Conservation (phyloP, 2,888 invertebrate species). For the Miltochrista miniata region DNA sequence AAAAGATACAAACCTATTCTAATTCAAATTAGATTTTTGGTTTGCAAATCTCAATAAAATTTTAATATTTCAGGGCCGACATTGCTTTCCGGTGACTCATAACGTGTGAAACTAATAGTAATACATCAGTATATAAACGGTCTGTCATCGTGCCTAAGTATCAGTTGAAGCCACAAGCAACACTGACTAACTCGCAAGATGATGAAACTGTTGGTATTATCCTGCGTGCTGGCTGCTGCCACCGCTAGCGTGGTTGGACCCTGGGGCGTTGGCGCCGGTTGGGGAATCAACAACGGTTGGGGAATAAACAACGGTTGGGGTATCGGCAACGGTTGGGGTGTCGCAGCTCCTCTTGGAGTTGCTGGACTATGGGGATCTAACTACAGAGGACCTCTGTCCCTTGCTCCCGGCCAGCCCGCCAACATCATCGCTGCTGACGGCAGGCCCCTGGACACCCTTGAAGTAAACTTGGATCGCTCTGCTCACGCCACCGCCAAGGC, state of each 20-base stretch:
- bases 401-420: constrained; percentile 75
- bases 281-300: constrained; percentile 7
- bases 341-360: constrained; percentile 29
- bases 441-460: constrained; percentile 73
- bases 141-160: constrained; percentile 41
- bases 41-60: too few relatives aligned
- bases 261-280: constrained; percentile 10
- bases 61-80: constrained; percentile 53
- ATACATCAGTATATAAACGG: constrained; percentile 59
- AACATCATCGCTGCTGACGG: constrained; percentile 70
- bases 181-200: constrained; percentile 74
- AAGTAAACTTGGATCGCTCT: constrained; percentile 73
- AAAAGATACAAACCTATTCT: too few relatives aligned
- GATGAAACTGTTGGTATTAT: constrained; percentile 85
- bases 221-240: constrained; percentile 84
- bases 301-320: too few relatives aligned
- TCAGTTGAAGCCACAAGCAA: constrained; percentile 56
- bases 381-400: constrained; percentile 71
- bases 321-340: constrained; percentile 38
- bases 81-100: constrained; percentile 58
- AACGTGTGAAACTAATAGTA: constrained; percentile 25
- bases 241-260: constrained; percentile 58
- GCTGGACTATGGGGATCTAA: constrained; percentile 32
- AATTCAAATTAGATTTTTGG: too few relatives aligned
- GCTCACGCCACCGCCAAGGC: constrained; percentile 71